Percentiles rank a stretch among this genome's conserved stretches.
These are phyloP conservation scores for Didymodactylos carnosus DNA, from an alignment of 2,888 invertebrate genomes.

Conservation along the genomic window DNA sequence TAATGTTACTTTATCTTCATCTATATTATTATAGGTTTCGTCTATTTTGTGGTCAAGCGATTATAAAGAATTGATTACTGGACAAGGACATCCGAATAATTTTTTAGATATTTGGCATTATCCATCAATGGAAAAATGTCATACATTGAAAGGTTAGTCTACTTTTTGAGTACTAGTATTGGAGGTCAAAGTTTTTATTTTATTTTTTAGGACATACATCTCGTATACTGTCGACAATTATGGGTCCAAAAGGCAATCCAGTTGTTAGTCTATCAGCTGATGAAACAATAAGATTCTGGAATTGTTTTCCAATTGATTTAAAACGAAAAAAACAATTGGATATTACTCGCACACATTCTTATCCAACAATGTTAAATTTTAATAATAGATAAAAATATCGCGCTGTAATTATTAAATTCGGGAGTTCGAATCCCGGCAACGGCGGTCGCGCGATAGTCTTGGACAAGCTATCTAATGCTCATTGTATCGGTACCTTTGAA, in stretches of 20 bases:
- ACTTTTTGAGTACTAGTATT: no score
- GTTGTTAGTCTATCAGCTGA: constrained; percentile 85
- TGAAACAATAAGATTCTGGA: constrained; percentile 84
- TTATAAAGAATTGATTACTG: constrained; percentile 79
- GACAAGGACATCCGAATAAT: constrained; percentile 83
- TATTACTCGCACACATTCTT: not conserved
- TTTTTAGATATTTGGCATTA: constrained; percentile 92
- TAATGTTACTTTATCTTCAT: no score
- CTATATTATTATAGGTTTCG: constrained; percentile 58
- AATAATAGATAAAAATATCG: not conserved
- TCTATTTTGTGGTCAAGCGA: constrained; percentile 71
- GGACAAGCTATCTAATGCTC: no score
- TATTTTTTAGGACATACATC: constrained; percentile 52
- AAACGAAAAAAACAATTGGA: not conserved
- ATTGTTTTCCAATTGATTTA: constrained; percentile 48
- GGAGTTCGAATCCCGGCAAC: no score
- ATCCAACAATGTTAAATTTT: not conserved
- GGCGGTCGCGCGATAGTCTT: no score
- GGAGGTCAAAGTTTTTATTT: not conserved
- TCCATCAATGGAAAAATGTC: constrained; percentile 58
- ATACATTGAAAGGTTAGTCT: constrained; percentile 22
- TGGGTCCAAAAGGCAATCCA: constrained; percentile 79
- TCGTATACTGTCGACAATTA: constrained; percentile 65
- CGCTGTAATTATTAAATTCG: not conserved
- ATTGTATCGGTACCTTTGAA: no score